phyloP scores from a whole-genome alignment of 2,797 vertebrate genomes.

The Natrix natrix region DNA sequence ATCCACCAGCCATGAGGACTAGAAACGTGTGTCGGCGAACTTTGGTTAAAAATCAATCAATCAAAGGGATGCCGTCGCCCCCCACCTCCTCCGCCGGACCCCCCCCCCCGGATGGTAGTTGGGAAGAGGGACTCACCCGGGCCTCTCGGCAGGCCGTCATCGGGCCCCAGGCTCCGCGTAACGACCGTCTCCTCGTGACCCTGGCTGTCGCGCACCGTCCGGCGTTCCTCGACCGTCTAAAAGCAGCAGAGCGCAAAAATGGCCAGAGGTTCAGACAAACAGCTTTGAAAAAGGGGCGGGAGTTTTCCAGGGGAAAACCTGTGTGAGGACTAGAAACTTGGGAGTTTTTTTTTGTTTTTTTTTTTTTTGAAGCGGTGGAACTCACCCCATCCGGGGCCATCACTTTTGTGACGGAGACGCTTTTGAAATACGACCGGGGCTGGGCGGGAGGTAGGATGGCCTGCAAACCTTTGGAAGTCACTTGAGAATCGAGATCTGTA shows the following conservation, averaged over 20 bases:
- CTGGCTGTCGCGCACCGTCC: conserved; percentile 82
- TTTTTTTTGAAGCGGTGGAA: neutral
- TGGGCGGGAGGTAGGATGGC: conserved; percentile 74
- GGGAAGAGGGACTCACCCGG: conserved; percentile 46
- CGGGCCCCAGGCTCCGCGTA: conserved; percentile 56
- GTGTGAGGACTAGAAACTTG: neutral
- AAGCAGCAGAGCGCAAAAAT: too few relatives aligned
- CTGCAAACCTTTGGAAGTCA: conserved; percentile 83
- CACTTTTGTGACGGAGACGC: conserved; percentile 85
- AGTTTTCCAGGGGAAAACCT: neutral
- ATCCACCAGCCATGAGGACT: neutral
- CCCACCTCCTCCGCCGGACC: too few relatives aligned
- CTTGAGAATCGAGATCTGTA: conserved; percentile 86
- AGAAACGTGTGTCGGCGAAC: neutral
- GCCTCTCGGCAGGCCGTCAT: conserved; percentile 27
- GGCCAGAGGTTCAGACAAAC: rapidly evolving
- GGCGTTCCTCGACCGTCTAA: conserved; percentile 83
- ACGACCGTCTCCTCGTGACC: conserved; percentile 81
- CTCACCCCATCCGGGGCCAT: conserved; percentile 86
- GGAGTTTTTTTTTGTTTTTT: neutral
- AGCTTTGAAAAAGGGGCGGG: too few relatives aligned
- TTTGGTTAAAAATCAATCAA: too few relatives aligned
- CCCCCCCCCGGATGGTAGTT: neutral
- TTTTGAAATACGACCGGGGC: conserved; percentile 78
- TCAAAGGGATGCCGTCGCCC: too few relatives aligned